phyloP scores from a whole-genome alignment of 2,888 invertebrate species.

The Rotaria macrura region DNA sequence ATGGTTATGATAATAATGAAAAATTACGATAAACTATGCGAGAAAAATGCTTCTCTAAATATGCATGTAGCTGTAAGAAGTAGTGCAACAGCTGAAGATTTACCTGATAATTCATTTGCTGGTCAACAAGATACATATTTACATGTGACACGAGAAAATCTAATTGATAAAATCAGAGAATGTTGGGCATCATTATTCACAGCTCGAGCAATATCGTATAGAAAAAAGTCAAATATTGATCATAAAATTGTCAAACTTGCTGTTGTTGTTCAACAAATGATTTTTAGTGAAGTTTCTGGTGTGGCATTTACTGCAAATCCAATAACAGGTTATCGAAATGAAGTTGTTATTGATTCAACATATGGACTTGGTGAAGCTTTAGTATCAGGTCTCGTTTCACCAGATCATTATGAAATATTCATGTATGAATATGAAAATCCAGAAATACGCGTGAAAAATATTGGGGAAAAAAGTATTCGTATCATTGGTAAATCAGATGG shows the following conservation, averaged over 20 bases:
- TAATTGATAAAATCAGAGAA: not conserved
- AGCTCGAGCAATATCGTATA: not conserved
- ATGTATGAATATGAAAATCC: not conserved
- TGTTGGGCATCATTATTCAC: conserved; percentile 21
- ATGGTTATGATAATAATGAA: not conserved
- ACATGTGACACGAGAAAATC: not conserved
- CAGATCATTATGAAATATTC: conserved; percentile 14
- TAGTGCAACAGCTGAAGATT: conserved; percentile 15
- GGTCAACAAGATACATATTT: not conserved
- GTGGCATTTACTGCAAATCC: conserved; percentile 14
- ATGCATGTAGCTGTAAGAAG: not conserved
- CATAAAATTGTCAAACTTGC: not conserved
- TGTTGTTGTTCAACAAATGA: not conserved
- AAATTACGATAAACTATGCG: not conserved
- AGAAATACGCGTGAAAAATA: too few species aligned
- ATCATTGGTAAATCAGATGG: conserved; percentile 4
- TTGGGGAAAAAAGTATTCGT: not conserved
- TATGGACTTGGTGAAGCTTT: conserved; percentile 8
- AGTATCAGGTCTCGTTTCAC: not conserved
- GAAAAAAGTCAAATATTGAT: not conserved
- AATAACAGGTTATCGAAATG: not conserved
- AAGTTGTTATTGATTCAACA: conserved; percentile 16
- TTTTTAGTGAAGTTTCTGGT: not conserved
- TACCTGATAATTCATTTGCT: conserved; percentile 18
- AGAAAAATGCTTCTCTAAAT: not conserved